These are phyloP conservation scores for Ivindomyrus marchei DNA, from an alignment of 2,113 vertebrate species.

Conservation along the genomic window DNA sequence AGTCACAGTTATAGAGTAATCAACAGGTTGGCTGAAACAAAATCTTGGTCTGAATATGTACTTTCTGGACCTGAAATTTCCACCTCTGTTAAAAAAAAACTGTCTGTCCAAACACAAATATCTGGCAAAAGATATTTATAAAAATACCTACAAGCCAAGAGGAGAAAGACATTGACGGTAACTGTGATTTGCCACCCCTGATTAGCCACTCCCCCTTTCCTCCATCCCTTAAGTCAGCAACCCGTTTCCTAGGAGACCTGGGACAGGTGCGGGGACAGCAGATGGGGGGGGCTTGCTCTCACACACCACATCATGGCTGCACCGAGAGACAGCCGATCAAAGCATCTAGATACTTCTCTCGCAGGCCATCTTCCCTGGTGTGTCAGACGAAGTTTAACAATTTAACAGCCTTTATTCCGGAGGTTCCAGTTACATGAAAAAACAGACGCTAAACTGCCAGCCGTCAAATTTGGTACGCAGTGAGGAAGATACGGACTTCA, in stretches of 20 bases:
- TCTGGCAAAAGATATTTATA: neutral
- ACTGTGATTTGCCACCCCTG: neutral
- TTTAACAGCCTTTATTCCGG: neutral
- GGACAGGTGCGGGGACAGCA: neutral
- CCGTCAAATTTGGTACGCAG: neutral
- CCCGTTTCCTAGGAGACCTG: neutral
- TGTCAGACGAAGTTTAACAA: neutral
- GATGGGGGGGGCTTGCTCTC: neutral
- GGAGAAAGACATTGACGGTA: neutral
- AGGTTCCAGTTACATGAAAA: neutral
- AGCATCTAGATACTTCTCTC: neutral
- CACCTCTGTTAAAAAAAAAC: neutral
- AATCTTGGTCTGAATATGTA: too few species aligned
- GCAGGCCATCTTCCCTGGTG: neutral
- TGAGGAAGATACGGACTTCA: neutral
- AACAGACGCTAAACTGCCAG: neutral
- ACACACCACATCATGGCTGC: neutral
- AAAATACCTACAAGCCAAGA: neutral
- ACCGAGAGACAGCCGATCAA: neutral
- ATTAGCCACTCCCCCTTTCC: neutral
- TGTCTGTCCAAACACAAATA: neutral
- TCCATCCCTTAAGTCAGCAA: neutral
- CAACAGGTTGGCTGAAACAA: too few species aligned
- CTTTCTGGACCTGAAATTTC: too few species aligned
- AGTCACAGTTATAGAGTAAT: too few species aligned